phyloP scores from a whole-genome alignment of 2,888 invertebrate genomes.

The Dilophus febrilis region DNA sequence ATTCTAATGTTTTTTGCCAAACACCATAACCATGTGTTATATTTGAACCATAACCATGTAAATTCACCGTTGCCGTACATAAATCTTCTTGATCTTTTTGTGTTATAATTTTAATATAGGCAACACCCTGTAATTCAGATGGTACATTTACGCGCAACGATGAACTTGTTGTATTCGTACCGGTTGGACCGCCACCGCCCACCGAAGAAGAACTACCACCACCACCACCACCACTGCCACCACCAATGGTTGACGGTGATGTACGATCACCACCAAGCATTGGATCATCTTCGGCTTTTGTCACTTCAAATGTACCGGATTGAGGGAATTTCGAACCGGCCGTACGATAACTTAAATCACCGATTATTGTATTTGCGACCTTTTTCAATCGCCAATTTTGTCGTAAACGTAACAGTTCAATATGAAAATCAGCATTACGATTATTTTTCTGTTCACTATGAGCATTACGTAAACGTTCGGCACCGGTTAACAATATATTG shows the following conservation, averaged over 20 bases:
- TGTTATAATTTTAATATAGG: conserved; percentile 88
- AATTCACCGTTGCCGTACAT: conserved; percentile 65
- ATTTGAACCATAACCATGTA: conserved; percentile 57
- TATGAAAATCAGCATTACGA: conserved; percentile 78
- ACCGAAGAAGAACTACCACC: conserved; percentile 36
- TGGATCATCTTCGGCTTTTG: conserved; percentile 73
- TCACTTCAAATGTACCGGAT: conserved; percentile 89
- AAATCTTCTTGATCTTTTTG: conserved; percentile 89
- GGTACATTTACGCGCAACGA: conserved; percentile 84
- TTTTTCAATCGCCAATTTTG: conserved; percentile 96
- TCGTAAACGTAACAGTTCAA: conserved; percentile 69
- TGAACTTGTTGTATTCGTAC: conserved; percentile 32
- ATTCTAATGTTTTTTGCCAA: conserved; percentile 94
- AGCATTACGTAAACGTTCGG: conserved; percentile 66
- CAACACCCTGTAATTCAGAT: conserved; percentile 85
- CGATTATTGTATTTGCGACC: conserved; percentile 86
- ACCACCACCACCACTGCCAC: no score
- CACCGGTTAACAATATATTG: conserved; percentile 65
- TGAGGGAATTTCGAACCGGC: conserved; percentile 90
- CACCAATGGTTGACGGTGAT: conserved; percentile 31
- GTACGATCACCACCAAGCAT: conserved; percentile 27
- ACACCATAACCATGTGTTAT: conserved; percentile 46
- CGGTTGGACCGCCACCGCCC: conserved; percentile 25
- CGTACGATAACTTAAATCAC: conserved; percentile 88
- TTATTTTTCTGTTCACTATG: conserved; percentile 64